These are phyloP conservation scores for Corydoras maculifer DNA, from an alignment of 2,113 vertebrate genomes.

Conservation along the genomic window DNA sequence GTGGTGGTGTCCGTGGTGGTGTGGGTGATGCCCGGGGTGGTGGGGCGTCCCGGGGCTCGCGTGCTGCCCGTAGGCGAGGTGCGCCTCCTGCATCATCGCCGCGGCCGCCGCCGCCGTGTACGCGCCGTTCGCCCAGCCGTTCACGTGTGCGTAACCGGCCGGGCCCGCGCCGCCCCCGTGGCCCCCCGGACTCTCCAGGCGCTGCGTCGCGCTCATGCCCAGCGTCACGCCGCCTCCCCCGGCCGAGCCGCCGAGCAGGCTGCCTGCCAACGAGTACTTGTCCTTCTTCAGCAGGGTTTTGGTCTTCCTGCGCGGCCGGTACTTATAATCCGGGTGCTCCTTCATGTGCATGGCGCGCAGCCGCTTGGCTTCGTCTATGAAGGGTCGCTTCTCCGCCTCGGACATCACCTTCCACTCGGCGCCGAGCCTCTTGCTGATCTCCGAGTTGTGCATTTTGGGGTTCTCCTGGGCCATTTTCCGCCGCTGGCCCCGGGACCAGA, in stretches of 20 bases:
- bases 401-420: slow-evolving; percentile 92
- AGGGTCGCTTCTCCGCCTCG: slow-evolving; percentile 92
- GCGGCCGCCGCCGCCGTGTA: slow-evolving; percentile 88
- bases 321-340: slow-evolving; percentile 98
- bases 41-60: slow-evolving; percentile 75
- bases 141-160: slow-evolving; percentile 83
- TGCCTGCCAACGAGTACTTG: slow-evolving; percentile 90
- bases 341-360: slow-evolving; percentile 97
- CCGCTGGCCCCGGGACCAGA: slow-evolving; percentile 80
- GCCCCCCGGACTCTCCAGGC: slow-evolving; percentile 84
- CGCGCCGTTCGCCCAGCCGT: slow-evolving; percentile 91
- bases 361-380: slow-evolving; percentile 96
- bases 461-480: slow-evolving; percentile 82
- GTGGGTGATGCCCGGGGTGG: slow-evolving; percentile 69
- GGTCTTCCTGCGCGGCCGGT: slow-evolving; percentile 92
- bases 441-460: slow-evolving; percentile 83
- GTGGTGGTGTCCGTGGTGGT: slow-evolving; percentile 48
- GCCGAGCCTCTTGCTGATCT: slow-evolving; percentile 82
- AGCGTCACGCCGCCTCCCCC: slow-evolving; percentile 65
- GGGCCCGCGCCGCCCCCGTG: slow-evolving; percentile 64
- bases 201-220: slow-evolving; percentile 70
- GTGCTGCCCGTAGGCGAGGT: slow-evolving; percentile 91
- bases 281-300: slow-evolving; percentile 96
- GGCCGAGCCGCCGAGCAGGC: slow-evolving; percentile 70
- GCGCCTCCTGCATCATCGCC: slow-evolving; percentile 96